Base-by-base conservation (phyloP, 2,113 vertebrate genomes). In the Camelus dromedarius region DNA sequence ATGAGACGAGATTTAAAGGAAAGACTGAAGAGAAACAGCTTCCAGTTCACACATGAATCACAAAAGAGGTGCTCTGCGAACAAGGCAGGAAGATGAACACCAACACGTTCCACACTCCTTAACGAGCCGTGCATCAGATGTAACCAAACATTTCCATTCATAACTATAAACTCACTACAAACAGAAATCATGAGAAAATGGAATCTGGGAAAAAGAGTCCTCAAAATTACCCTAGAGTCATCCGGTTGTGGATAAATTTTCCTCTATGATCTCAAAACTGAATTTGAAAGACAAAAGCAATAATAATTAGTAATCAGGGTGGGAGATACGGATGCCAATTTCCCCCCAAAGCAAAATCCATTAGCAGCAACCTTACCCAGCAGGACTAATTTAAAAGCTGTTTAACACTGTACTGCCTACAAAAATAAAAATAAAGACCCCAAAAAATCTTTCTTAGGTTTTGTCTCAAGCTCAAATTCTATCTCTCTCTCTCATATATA, bases 231-330 rank as follows among this genome's bases (percentile, higher is more conserved):
- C 62, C 22, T 13, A 32, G 38, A 62, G 54, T 80, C 84, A 58
- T 60, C 0, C 62, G 12, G 30, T 64, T 95, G 79, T 56, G 93
- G 85, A 69, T 84, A 84, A 98, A 96, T 90, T 95, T 96, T 97
- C 20, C 52, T 97, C 67, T 73, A 75, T 95, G 30, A 56, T 97
- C 77, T 94, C 83, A 75, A 93, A 97, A 97, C 48, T 97, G 64
- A 97, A 88, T 97, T 96, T 95, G 88, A 97, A 94, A 97, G 48
- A 96, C 86, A 98, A 97, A 96, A 84, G 87, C 93, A 97, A 96
- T 79, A 94, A 96, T 96, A 97, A 98, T 98, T 98, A 98, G 91
- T 95, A 98, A 97, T 96, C 97, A 97, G 85, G 16, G 73, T 64
- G 96, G 66, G 32, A 98, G 87, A 98, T 91, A 64, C 97, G 95